Evolutionary conservation across 2,113 vertebrate genomes (phyloP).

Genomic region (Orientallactaga bullata): DNA sequence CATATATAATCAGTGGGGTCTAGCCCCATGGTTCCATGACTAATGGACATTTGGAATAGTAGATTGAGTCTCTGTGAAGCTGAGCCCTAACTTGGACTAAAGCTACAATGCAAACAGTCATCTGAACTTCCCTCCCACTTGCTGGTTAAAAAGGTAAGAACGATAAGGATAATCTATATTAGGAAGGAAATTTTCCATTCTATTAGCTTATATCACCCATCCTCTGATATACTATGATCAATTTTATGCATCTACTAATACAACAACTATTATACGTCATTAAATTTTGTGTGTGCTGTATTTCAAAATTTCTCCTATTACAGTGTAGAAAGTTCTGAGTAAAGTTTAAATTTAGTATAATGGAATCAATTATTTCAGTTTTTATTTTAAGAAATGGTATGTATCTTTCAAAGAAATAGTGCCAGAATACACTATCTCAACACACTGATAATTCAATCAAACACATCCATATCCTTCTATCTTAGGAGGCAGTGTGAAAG

Average conservation of each 20-base stretch:
- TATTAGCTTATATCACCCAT: not conserved
- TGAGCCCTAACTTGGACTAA: constrained; percentile 63
- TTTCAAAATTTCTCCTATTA: constrained; percentile 36
- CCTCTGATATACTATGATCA: not conserved
- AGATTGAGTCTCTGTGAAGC: constrained; percentile 48
- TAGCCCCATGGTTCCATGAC: constrained; percentile 60
- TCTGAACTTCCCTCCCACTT: constrained; percentile 66
- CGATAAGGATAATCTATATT: not conserved
- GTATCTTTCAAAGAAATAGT: constrained; percentile 22
- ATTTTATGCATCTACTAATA: constrained; percentile 28
- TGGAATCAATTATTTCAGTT: constrained; percentile 15
- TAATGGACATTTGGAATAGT: constrained; percentile 76
- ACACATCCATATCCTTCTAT: not conserved
- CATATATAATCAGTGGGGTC: constrained; percentile 55
- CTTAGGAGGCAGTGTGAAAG: not conserved
- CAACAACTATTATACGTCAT: not conserved
- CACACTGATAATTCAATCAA: not conserved
- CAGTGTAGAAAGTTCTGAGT: constrained; percentile 18
- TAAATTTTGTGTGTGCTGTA: constrained; percentile 8
- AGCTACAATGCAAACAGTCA: constrained; percentile 26
- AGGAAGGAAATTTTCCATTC: constrained; percentile 51
- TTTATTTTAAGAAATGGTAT: constrained; percentile 43
- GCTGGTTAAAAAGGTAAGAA: constrained; percentile 4
- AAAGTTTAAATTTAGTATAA: constrained; percentile 28
- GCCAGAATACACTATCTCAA: not conserved